These are phyloP conservation scores for Genyomyrus donnyi DNA, from an alignment of 2,113 vertebrate species.

Conservation along the genomic window DNA sequence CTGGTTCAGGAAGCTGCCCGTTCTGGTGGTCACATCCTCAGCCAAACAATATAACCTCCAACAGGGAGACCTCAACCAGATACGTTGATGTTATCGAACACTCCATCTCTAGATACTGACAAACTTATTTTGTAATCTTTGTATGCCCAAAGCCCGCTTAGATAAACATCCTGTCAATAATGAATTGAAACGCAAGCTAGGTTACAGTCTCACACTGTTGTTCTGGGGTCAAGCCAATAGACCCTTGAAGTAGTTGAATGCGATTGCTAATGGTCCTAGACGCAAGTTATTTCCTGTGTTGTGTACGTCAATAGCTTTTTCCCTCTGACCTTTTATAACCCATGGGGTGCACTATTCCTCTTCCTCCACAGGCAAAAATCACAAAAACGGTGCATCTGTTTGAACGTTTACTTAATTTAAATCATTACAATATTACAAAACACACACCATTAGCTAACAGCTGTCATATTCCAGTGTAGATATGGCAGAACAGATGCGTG, in stretches of 20 bases:
- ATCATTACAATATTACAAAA: background rate
- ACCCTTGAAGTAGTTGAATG: slow-evolving; percentile 11
- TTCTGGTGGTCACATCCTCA: slow-evolving; percentile 49
- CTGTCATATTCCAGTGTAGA: background rate
- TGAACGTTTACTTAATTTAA: background rate
- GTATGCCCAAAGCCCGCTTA: background rate
- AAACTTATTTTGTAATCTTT: slow-evolving; percentile 16
- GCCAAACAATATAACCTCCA: slow-evolving; percentile 42
- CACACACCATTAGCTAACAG: background rate
- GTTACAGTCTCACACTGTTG: background rate
- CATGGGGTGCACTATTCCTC: background rate
- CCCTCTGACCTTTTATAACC: slow-evolving; percentile 38
- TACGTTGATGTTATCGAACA: slow-evolving; percentile 30
- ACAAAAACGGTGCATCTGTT: background rate
- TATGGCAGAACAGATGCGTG: background rate
- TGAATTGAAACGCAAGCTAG: background rate
- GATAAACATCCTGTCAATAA: slow-evolving; percentile 23
- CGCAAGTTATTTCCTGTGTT: slow-evolving; percentile 38
- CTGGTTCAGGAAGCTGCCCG: slow-evolving; percentile 48
- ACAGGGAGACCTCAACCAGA: slow-evolving; percentile 26
- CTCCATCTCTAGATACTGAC: background rate
- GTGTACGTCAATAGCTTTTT: slow-evolving; percentile 44
- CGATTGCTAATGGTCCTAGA: slow-evolving; percentile 34
- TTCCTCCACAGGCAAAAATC: background rate
- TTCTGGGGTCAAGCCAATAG: slow-evolving; percentile 17